Base-by-base conservation (phyloP, 2,113 vertebrate genomes). In the Oncorhynchus mykiss region DNA sequence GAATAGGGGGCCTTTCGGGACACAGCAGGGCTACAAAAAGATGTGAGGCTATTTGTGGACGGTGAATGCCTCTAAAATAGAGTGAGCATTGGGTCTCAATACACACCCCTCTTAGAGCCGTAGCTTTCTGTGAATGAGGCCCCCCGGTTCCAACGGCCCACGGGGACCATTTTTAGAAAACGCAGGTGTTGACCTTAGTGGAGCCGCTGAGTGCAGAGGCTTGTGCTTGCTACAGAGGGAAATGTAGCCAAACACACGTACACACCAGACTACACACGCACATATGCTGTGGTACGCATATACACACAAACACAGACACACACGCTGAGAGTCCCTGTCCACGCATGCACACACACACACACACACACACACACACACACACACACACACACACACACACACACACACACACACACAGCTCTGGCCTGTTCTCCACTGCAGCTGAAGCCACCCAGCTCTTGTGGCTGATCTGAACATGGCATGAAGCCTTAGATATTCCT, bases 111-210 rank as follows among this genome's bases (percentile, higher is more conserved):
- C 88, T 88, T 90, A 87, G 89, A 91, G 91, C 92, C 85, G 27
- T 78, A 89, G 90, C 91, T 93, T 91, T 93, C 92, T 94, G 91
- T 93, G 93, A 93, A 93, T 91, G 91, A 91, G 91, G 91, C 88
- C 86, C 88, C 87, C 27, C 0, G 27, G 27, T 67, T 20, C 67
- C 31, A 20, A 11, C 29, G 18, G 7, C 16, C 12, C 12, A 1
- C 29, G 6, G 5, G 70, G 24, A 85, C 92, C 90, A 86, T 93
- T 94, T 94, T 94, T 34, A 34, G 94, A 92, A 94, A 54, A 88
- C 93, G 93, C 93, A 94, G 93, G 93, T 94, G 93, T 92, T 94
- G 93, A 94, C 92, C 92, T 94, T 91, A 91, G 89, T 81, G 89
- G 82, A 85, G 83, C 78, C 80, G 86, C 51, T 18, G 51, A 54